Percentiles rank a stretch among this genome's conserved stretches.
Conservation (phyloP, 2,797 vertebrate species). For the Artibeus lituratus region DNA sequence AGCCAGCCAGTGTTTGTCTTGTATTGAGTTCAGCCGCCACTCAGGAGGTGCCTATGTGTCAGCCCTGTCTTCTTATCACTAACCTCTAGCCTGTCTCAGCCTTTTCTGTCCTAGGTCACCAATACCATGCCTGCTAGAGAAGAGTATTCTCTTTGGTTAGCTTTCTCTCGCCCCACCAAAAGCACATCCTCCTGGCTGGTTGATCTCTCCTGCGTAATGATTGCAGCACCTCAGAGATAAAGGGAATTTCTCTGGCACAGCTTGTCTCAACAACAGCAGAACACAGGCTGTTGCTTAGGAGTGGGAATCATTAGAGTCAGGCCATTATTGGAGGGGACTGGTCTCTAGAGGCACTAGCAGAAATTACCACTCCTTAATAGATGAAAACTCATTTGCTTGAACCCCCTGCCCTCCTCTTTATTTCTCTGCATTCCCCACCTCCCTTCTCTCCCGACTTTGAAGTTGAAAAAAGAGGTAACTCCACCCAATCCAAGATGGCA, state of each 20-base stretch:
- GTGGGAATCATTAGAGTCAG: conserved; percentile 63
- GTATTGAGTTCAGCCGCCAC: neutral
- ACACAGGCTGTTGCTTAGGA: conserved; percentile 67
- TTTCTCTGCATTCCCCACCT: conserved; percentile 49
- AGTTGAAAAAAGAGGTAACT: conserved; percentile 56
- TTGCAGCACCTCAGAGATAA: conserved; percentile 56
- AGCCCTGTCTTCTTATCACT: neutral
- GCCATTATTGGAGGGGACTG: conserved; percentile 58
- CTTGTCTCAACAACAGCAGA: conserved; percentile 60
- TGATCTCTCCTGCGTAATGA: conserved; percentile 47
- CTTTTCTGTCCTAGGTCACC: neutral
- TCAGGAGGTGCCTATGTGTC: neutral
- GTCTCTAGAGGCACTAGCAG: conserved; percentile 65
- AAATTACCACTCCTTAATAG: conserved; percentile 68
- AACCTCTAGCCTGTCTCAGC: neutral
- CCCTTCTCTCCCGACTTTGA: conserved; percentile 55
- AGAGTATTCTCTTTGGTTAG: neutral
- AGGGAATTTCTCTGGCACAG: conserved; percentile 66
- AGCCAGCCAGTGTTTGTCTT: neutral
- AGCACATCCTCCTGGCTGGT: conserved; percentile 44
- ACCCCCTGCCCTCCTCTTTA: conserved; percentile 65
- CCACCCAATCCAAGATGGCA: conserved; percentile 50
- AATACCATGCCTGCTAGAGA: neutral
- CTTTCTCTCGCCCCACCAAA: neutral
- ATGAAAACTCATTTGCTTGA: conserved; percentile 65